Conservation (phyloP, 2,888 invertebrate species). For the Rhagonycha fulva region DNA sequence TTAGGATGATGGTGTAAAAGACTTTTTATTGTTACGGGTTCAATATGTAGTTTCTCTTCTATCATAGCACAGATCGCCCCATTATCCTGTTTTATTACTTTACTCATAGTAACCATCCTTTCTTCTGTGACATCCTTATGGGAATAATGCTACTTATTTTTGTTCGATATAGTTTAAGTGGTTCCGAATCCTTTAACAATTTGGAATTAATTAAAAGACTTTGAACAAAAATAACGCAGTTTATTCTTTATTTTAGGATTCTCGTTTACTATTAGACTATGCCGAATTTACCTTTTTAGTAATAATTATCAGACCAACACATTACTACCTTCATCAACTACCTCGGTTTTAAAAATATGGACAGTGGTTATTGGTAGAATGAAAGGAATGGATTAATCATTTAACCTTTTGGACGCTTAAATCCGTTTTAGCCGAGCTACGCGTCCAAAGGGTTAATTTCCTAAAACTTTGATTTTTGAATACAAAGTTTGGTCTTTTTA, state of each 20-base stretch:
- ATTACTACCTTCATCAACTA: no score
- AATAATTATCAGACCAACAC: no score
- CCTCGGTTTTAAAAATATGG: no score
- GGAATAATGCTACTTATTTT: background rate
- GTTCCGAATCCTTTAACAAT: background rate
- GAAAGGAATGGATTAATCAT: no score
- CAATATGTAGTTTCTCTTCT: conserved; percentile 1
- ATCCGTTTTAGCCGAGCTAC: no score
- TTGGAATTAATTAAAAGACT: background rate
- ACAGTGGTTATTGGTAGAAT: no score
- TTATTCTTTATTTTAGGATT: background rate
- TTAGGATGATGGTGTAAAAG: background rate
- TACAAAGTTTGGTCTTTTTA: no score
- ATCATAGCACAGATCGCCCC: background rate
- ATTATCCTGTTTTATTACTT: background rate
- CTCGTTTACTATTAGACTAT: no score
- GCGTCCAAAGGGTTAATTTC: no score
- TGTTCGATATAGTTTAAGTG: background rate
- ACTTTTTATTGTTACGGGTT: background rate
- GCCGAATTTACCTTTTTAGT: no score
- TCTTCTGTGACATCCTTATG: background rate
- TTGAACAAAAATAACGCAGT: background rate
- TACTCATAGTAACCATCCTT: background rate
- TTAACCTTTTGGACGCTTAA: no score
- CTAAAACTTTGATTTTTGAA: no score